These are phyloP conservation scores for Hystrix cristata DNA, from an alignment of 2,113 vertebrate species.

Conservation along the genomic window DNA sequence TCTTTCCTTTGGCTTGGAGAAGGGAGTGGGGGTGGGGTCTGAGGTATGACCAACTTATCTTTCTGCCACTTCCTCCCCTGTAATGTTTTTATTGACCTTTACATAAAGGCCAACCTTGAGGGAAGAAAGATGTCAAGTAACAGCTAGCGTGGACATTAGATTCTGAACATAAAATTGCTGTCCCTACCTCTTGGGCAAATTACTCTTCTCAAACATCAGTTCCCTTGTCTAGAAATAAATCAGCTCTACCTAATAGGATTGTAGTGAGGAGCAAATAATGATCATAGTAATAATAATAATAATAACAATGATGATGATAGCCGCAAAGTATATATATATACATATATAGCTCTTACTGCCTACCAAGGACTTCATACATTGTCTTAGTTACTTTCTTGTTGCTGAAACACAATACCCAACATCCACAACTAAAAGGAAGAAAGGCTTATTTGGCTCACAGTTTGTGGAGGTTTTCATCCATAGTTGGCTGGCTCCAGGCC, in stretches of 20 bases:
- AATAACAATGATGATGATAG: background rate
- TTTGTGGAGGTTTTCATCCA: background rate
- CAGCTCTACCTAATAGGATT: background rate
- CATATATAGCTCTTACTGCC: background rate
- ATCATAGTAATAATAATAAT: background rate
- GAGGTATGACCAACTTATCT: background rate
- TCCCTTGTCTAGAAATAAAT: conserved; percentile 35
- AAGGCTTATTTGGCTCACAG: background rate
- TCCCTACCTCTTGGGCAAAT: background rate
- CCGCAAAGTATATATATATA: background rate
- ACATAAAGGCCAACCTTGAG: conserved; percentile 34
- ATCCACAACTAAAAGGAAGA: background rate
- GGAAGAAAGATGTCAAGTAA: conserved; percentile 8
- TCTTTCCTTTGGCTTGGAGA: conserved; percentile 4
- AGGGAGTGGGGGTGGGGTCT: background rate
- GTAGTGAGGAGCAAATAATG: background rate
- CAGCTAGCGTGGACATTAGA: background rate
- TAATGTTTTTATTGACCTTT: background rate
- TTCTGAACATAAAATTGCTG: conserved; percentile 21
- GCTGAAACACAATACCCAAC: background rate
- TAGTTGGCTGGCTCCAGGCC: background rate
- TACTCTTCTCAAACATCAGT: conserved; percentile 27
- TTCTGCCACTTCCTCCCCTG: background rate
- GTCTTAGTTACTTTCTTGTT: background rate
- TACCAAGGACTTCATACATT: background rate